Evolutionary conservation across 53 echinoderm and acorn worm genomes (phyloP).

Genomic region (Glandiceps talaboti): DNA sequence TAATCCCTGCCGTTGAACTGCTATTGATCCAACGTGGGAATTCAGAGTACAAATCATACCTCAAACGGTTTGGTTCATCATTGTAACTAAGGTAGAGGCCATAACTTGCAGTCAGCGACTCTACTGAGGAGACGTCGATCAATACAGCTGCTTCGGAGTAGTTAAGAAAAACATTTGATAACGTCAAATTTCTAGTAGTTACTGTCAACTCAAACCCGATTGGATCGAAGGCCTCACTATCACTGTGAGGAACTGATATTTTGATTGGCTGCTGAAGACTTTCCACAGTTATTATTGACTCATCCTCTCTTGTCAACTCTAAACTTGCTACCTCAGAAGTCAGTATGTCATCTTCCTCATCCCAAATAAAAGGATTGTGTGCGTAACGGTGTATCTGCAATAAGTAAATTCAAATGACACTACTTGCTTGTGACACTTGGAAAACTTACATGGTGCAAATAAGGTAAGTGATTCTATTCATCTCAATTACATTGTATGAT

Average conservation of each 20-base stretch:
- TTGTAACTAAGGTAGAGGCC: not conserved
- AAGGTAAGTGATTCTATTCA: too few species aligned
- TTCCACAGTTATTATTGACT: slow-evolving; percentile 22
- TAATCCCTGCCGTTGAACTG: not conserved
- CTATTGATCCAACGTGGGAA: not conserved
- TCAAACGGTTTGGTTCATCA: not conserved
- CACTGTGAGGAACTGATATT: not conserved
- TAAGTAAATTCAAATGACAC: too few species aligned
- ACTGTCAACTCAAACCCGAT: not conserved
- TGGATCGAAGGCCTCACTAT: not conserved
- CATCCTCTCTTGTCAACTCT: slow-evolving; percentile 19
- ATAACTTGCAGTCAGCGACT: not conserved
- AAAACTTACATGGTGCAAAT: too few species aligned
- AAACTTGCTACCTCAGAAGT: slow-evolving; percentile 62
- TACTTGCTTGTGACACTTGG: too few species aligned
- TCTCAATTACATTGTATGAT: too few species aligned
- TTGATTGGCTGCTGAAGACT: slow-evolving; percentile 37
- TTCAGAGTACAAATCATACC: not conserved
- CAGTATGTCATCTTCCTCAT: slow-evolving; percentile 14
- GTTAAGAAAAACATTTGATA: not conserved
- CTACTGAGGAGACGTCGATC: not conserved
- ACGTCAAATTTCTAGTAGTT: not conserved
- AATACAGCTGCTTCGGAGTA: not conserved
- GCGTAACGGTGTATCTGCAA: slow-evolving; percentile 47
- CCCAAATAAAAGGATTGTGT: slow-evolving; percentile 67